phyloP scores from a whole-genome alignment of 2,888 invertebrate species.

The Tetanocera ferruginea region DNA sequence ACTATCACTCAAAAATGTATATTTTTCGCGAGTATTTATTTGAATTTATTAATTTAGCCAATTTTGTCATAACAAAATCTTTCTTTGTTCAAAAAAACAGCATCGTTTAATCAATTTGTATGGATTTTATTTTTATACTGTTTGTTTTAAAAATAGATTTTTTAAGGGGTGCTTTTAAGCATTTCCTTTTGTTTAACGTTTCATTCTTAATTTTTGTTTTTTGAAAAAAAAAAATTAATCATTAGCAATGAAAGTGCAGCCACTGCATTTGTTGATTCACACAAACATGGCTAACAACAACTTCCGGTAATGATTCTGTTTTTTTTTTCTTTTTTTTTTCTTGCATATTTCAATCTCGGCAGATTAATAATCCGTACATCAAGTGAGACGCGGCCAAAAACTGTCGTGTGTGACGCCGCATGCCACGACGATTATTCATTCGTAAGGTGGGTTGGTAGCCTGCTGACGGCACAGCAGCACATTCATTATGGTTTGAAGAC shows the following conservation, averaged over 20 bases:
- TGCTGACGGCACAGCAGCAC: not conserved
- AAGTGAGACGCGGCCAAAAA: conserved; percentile 25
- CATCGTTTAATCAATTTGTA: too few species aligned
- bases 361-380: conserved; percentile 14
- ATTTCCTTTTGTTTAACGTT: too few species aligned
- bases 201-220: too few species aligned
- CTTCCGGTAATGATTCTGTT: not conserved
- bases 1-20: too few species aligned
- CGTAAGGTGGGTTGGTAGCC: conserved; percentile 10
- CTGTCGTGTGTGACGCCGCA: conserved; percentile 34
- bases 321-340: too few species aligned
- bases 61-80: too few species aligned
- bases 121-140: too few species aligned
- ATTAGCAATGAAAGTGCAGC: not conserved
- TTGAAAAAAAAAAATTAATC: not conserved
- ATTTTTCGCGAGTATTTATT: too few species aligned
- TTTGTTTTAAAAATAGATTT: too few species aligned
- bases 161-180: too few species aligned
- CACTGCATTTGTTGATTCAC: not conserved
- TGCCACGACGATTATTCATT: conserved; percentile 36
- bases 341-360: not conserved
- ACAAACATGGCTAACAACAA: not conserved
- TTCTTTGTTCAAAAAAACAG: too few species aligned
- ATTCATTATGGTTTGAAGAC: not conserved
- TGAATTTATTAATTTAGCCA: too few species aligned